A percentile compares a stretch with the other conserved stretches of the same genome.
Conservation (phyloP, 2,888 invertebrate genomes). For the Quadroppia sp. region DNA sequence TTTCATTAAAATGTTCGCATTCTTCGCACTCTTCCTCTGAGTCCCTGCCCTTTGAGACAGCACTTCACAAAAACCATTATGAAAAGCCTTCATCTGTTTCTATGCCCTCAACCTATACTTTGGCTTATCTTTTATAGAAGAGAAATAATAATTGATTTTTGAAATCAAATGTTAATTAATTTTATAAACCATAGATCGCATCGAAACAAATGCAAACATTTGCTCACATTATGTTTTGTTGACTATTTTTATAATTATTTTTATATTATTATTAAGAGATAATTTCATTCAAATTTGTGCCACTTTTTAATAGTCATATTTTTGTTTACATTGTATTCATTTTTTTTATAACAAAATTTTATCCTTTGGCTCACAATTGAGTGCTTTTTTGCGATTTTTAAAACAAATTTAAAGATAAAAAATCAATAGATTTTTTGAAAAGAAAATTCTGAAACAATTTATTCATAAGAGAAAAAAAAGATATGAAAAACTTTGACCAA, state of each 20-base stretch:
- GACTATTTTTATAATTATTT: neutral
- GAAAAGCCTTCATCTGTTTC: neutral
- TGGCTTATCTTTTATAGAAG: neutral
- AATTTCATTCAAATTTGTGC: neutral
- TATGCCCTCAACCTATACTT: neutral
- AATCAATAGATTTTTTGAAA: too few relatives aligned
- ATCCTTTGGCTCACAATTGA: too few relatives aligned
- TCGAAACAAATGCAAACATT: neutral
- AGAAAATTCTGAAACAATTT: too few relatives aligned
- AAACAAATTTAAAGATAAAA: too few relatives aligned
- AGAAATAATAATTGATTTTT: neutral
- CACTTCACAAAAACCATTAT: neutral
- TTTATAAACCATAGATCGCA: neutral
- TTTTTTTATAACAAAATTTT: too few relatives aligned
- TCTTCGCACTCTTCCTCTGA: neutral
- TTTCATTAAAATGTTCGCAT: neutral
- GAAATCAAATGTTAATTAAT: slow-evolving; percentile 14
- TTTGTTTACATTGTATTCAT: too few relatives aligned
- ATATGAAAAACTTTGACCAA: too few relatives aligned
- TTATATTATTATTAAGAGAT: too few relatives aligned
- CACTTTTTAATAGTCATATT: slow-evolving; percentile 9
- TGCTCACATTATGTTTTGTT: neutral
- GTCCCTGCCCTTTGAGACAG: neutral
- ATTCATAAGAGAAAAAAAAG: too few relatives aligned
- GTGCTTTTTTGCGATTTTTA: too few relatives aligned